Base-by-base conservation (phyloP, 2,888 invertebrate genomes). In the Melanotus villosus region DNA sequence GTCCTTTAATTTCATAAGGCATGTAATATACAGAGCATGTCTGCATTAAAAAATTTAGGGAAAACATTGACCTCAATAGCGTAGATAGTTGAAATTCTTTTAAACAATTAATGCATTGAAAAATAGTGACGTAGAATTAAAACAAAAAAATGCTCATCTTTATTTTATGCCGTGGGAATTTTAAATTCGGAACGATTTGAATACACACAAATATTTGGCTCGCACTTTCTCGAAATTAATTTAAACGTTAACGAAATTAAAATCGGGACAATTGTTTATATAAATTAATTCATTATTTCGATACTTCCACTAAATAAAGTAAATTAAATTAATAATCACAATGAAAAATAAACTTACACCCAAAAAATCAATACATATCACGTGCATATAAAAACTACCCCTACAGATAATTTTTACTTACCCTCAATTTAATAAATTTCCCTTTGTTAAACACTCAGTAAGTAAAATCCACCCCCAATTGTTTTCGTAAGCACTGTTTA, bases 71-170 rank as follows among this genome's bases (percentile, higher is more conserved):
- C 82, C 82, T 81, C 82, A 81, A 82, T 82, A 78, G 43, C 38
- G n/a, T 64, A 80, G 81, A 83, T 83, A 80, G 80, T 82, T 83
- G 68, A 74, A 83, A 84, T 83, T 82, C 83, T 80, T 77, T 77
- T 73, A 68, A 77, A 78, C 80, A 79, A 80, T 80, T 79, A 78
- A 70, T 59, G 19, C 57, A 58, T 65, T 50, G 38, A 32, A 38
- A 57, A 65, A 56, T 32, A 65, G 43, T 57, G 58, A 50, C 65
- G 65, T 59, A 21, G 36, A 18, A 18, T 5, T 26, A 26, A 41
- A 16, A 41, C 16, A 18, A 16, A 57, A 56, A 10, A 43, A 52
- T 16, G 26, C 5, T 45, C 45, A 26, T 34, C n/a, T 10, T 41
- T 14, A 45, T 26, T 62, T 62, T n/a, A 23, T 0, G 1, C 30